These are phyloP conservation scores for Watsonalla cultraria DNA, from an alignment of 2,888 invertebrate genomes.

Conservation along the genomic window DNA sequence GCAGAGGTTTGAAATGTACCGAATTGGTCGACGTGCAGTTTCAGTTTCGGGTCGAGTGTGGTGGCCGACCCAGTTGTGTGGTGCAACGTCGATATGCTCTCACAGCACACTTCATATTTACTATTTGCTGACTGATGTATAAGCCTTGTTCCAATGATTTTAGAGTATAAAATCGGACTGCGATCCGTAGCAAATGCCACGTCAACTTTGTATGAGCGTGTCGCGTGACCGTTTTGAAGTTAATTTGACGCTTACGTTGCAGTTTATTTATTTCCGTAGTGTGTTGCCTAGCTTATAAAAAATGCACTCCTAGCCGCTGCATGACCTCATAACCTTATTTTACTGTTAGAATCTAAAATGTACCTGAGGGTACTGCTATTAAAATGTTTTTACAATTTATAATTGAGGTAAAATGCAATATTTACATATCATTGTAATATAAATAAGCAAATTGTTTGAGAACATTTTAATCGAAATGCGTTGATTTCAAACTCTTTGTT, in stretches of 20 bases:
- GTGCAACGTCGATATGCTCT: constrained; percentile 54
- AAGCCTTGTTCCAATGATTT: constrained; percentile 23
- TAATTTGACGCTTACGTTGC: constrained; percentile 51
- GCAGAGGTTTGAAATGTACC: constrained; percentile 25
- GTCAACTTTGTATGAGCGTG: constrained; percentile 30
- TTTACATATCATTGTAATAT: background rate
- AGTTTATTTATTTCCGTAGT: constrained; percentile 44
- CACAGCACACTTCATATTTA: constrained; percentile 31
- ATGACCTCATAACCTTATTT: constrained; percentile 40
- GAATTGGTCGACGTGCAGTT: constrained; percentile 36
- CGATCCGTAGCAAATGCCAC: constrained; percentile 18
- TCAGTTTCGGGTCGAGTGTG: constrained; percentile 54
- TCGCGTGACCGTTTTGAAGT: constrained; percentile 44
- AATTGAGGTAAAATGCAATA: background rate
- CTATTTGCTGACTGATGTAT: constrained; percentile 19
- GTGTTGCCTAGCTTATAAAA: constrained; percentile 42
- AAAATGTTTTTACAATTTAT: constrained; percentile 11
- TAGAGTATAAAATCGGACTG: constrained; percentile 31
- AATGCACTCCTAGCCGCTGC: constrained; percentile 33
- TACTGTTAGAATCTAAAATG: constrained; percentile 9
- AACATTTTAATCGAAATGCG: no score
- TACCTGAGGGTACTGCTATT: constrained; percentile 9
- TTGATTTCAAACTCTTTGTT: background rate
- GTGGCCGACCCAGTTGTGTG: constrained; percentile 59
- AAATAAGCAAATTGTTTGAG: no score